These are phyloP conservation scores for Thymallus thymallus DNA, from an alignment of 2,113 vertebrate genomes.

Conservation along the genomic window DNA sequence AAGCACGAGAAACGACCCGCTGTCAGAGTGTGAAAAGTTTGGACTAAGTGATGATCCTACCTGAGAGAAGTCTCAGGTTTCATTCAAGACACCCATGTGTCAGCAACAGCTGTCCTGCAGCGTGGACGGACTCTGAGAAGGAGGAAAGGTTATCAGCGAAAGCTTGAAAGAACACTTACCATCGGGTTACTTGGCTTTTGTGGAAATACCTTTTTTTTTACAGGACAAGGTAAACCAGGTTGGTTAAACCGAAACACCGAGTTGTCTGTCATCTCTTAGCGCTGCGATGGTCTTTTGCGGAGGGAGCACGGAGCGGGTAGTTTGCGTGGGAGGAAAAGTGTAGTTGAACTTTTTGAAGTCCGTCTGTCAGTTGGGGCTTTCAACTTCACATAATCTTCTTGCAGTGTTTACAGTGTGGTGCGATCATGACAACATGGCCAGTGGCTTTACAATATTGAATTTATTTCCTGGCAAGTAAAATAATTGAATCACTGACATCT, in stretches of 20 bases:
- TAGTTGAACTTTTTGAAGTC: no score
- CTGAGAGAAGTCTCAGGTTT: constrained; percentile 84
- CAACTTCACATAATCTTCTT: constrained; percentile 27
- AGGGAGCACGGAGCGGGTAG: no score
- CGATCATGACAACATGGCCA: neutral
- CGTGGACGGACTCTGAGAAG: constrained; percentile 50
- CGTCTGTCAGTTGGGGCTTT: constrained; percentile 12
- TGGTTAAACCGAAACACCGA: constrained; percentile 37
- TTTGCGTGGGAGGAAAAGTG: no score
- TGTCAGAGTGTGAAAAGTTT: constrained; percentile 36
- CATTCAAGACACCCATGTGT: constrained; percentile 81
- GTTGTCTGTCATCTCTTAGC: neutral
- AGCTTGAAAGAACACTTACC: constrained; percentile 57
- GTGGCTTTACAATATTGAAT: no score
- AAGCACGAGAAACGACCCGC: constrained; percentile 9
- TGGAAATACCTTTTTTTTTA: constrained; percentile 48
- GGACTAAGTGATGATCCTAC: constrained; percentile 67
- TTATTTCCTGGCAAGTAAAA: no score
- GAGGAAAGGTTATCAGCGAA: no score
- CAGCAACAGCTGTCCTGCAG: constrained; percentile 78
- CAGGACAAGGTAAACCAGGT: constrained; percentile 27
- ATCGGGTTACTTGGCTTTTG: constrained; percentile 50
- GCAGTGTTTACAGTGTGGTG: constrained; percentile 20
- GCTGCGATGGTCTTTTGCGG: no score
- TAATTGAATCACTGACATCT: no score